These are phyloP conservation scores for Tychaedon coryphoeus DNA, from an alignment of 2,113 vertebrate genomes.

Conservation along the genomic window DNA sequence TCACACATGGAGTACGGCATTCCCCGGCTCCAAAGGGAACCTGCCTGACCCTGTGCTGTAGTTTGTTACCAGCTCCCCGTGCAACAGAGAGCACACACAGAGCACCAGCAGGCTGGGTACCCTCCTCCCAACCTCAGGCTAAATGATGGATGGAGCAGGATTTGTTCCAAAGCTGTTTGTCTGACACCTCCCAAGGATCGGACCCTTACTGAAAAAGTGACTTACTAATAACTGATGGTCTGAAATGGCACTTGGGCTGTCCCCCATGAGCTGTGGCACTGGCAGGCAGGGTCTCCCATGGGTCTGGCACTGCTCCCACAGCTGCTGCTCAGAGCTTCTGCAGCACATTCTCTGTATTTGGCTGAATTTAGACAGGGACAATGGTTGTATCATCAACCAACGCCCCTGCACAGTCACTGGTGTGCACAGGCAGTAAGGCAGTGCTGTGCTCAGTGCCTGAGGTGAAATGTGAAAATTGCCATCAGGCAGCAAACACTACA, in stretches of 20 bases:
- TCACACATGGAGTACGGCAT: fast-evolving
- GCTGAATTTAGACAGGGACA: fast-evolving
- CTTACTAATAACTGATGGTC: too few species aligned
- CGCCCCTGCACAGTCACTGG: fast-evolving
- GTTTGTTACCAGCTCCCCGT: too few species aligned
- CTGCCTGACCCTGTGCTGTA: fast-evolving
- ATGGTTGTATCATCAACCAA: fast-evolving
- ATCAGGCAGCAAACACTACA: not conserved
- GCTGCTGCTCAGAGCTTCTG: not conserved
- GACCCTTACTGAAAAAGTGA: not conserved
- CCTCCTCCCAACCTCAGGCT: not conserved
- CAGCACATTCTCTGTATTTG: fast-evolving
- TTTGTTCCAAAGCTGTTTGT: not conserved
- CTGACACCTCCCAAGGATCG: fast-evolving
- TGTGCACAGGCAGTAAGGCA: fast-evolving
- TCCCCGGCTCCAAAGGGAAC: not conserved
- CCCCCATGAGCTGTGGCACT: fast-evolving
- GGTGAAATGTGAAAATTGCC: not conserved
- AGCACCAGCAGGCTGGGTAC: not conserved
- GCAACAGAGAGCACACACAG: fast-evolving
- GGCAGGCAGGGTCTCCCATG: fast-evolving
- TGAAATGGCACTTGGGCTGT: fast-evolving
- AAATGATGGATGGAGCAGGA: fast-evolving
- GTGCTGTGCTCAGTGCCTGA: fast-evolving
- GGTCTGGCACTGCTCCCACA: not conserved